Conservation (phyloP, 1,140 invertebrate species). For the Yoshiicerus persimilis region DNA sequence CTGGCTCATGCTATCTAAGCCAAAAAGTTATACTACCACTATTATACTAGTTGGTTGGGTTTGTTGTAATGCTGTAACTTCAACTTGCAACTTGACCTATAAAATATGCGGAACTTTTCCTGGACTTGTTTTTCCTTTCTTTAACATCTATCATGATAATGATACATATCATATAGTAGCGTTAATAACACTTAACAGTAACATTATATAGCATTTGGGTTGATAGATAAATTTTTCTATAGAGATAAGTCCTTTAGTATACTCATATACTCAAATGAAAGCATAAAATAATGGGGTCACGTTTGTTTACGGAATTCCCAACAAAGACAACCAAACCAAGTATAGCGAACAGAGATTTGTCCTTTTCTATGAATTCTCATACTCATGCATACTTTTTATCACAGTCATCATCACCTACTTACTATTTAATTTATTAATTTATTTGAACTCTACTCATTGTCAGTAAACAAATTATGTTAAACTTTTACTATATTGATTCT, state of each 20-base stretch:
- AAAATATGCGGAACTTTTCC: background rate
- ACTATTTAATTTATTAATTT: background rate
- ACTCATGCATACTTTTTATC: background rate
- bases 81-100: conserved; percentile 33
- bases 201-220: background rate
- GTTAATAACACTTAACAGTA: background rate
- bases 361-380: background rate
- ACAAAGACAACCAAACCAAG: background rate
- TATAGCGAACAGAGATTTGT: background rate
- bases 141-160: background rate
- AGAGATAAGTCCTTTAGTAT: background rate
- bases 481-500: too few relatives aligned
- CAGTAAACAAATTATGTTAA: too few relatives aligned
- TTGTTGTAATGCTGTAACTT: background rate
- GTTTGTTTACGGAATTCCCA: conserved; percentile 29
- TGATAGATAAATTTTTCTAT: background rate
- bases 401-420: background rate
- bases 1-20: background rate
- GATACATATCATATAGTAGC: background rate
- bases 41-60: background rate
- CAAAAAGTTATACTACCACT: background rate
- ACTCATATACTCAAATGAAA: background rate
- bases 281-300: background rate
- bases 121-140: background rate
- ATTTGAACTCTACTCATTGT: background rate